Evolutionary conservation across 1,140 invertebrate species (phyloP).

Genomic region (Camponotus vicinus): DNA sequence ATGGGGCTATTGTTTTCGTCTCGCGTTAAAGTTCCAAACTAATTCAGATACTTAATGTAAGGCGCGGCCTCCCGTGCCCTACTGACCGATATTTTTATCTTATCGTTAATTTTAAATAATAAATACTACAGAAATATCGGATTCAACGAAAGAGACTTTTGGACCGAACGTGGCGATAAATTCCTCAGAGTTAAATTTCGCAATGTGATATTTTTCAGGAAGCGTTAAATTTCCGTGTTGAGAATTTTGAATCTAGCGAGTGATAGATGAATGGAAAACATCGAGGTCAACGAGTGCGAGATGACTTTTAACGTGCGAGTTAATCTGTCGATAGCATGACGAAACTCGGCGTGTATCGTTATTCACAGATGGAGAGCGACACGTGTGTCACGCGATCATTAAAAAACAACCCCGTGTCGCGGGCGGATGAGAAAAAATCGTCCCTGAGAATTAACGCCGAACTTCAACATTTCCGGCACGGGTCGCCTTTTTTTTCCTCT

Average conservation of each 20-base stretch:
- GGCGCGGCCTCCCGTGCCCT: background rate
- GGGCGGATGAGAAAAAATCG: constrained; percentile 35
- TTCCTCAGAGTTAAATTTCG: background rate
- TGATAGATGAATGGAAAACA: background rate
- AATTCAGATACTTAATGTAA: background rate
- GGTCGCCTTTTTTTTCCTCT: background rate
- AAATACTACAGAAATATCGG: background rate
- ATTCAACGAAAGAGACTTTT: background rate
- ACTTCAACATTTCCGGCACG: constrained; percentile 9
- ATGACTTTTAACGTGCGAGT: constrained; percentile 29
- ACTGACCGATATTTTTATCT: constrained; percentile 20
- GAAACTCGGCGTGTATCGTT: constrained; percentile 1
- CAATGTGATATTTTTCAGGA: background rate
- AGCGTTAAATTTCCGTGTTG: background rate
- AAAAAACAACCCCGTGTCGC: constrained; percentile 24
- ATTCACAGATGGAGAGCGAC: constrained; percentile 4
- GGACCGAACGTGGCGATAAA: background rate
- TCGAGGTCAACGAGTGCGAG: constrained; percentile 23
- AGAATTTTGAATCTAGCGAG: background rate
- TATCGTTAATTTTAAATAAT: background rate
- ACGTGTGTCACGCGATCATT: background rate
- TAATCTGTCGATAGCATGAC: constrained; percentile 36
- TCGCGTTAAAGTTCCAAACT: constrained; percentile 8
- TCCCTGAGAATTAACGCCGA: constrained; percentile 48
- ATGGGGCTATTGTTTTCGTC: constrained; percentile 21